These are phyloP conservation scores for Chiroxiphia lanceolata DNA, from an alignment of 2,797 vertebrate genomes.

Conservation along the genomic window DNA sequence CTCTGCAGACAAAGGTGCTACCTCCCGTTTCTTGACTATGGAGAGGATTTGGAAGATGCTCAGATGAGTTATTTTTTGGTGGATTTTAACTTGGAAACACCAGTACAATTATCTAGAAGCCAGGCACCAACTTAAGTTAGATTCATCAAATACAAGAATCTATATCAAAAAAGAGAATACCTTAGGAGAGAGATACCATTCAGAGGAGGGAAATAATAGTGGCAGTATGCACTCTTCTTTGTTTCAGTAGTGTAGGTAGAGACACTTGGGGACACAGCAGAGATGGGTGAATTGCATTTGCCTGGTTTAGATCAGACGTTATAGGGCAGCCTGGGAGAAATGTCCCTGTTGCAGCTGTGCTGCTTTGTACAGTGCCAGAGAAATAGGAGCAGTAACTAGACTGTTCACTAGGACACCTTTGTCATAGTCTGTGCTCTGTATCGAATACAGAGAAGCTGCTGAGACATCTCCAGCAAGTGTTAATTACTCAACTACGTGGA, in stretches of 20 bases:
- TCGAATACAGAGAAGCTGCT: not conserved
- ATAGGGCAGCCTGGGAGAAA: not conserved
- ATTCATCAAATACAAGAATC: not conserved
- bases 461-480: not conserved
- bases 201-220: not conserved
- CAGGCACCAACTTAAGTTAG: not conserved
- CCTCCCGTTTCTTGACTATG: not conserved
- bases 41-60: not conserved
- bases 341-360: not conserved
- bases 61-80: not conserved
- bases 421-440: not conserved
- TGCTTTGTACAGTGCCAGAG: not conserved
- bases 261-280: not conserved
- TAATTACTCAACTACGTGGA: not conserved
- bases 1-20: not conserved
- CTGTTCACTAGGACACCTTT: not conserved
- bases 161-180: not conserved
- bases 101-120: not conserved
- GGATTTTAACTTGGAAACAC: not conserved
- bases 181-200: not conserved
- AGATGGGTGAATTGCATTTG: accelerated
- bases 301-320: not conserved
- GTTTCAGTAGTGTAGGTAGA: not conserved
- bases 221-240: not conserved
- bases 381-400: not conserved